Evolutionary conservation across 2,113 vertebrate genomes (phyloP), one percentile per base, ranked within the genome.

Genomic region (Seriola dumerili): DNA sequence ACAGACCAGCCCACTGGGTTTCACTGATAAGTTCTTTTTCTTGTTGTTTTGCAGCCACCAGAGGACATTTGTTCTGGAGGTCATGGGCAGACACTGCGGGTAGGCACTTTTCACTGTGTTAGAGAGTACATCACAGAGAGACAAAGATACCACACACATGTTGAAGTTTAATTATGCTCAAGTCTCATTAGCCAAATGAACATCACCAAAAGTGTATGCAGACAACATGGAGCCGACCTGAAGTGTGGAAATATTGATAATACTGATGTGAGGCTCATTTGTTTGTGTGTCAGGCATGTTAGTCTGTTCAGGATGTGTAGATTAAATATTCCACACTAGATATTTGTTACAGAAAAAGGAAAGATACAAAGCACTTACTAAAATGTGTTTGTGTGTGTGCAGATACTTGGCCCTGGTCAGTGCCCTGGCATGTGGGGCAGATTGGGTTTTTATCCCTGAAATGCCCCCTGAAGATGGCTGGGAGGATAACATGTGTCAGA

Each of bases 1-100:
- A 46, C 55, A 25, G 25, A 25, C 9, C 21, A n/a, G 50, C 8
- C 17, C 50, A 21, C 40, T 8, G 40, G 23, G 34, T 36, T 6
- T 36, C 34, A 42, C 40, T 42, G 1, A 42, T 42, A 42, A 42
- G 40, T 42, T 8, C 40, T 11, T 11, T 42, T 42, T 42, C 40
- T 42, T 69, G 34, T 72, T 72, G 54, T 61, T 73, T 14, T 85
- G 2, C 76, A 96, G 95, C 83, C 95, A 96, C 85, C 95, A 96
- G 93, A 94, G 95, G 90, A 96, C 95, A 0, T 96, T 96, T 80
- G 95, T 96, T n/a, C 85, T 96, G 91, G 95, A 96, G 90, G 95
- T 96, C 78, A 99, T 99, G 98, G 98, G 98, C 8, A 91, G 98
- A 79, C 98, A 99, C 88, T 99, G 98, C 80, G 98, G 98, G 98